Base-by-base conservation (phyloP, 2,888 invertebrate genomes). In the Agriotes lineatus region DNA sequence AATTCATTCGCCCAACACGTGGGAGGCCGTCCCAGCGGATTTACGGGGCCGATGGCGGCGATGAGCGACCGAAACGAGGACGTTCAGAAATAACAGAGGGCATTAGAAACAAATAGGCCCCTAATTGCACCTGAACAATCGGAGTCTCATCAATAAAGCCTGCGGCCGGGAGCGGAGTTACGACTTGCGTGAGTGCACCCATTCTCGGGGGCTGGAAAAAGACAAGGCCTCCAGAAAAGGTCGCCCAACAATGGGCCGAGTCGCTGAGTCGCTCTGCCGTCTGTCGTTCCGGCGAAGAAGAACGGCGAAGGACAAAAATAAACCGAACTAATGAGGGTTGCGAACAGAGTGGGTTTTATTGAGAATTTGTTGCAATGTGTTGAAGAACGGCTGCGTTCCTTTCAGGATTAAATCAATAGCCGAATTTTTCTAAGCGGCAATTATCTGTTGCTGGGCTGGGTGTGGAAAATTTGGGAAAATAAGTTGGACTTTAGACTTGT, bases 141-240 rank as follows among this genome's bases (percentile, higher is more conserved):
- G 52, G 44, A 62, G 50, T 63, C 56, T 63, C 63, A 44, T 63
- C 56, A 44, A 63, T 54, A 63, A 63, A 56, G 56, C 30, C 56
- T 18, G 30, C 14, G 33, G 54, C 20, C n/a, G 37, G 18, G 7
- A 7, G 16, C 37, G 20, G 22, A 37, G 56, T 39, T 22, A 39
- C 56, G 56, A 56, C 56, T 39, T 56, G 20, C 56, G 19, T 19
- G n/a, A 39, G 14, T 18, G 16, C 19, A 12, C 22, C 14, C 16
- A 39, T 9, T n/a, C 20, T 10, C 20, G 10, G 16, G 4, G 20
- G 56, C 22, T 20, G 12, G 10, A 56, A 56, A 56, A 56, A 39
- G 56, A 56, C 37, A 16, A 37, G 20, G 10, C 35, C 16, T 20
- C 19, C n/a, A 14, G 42, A 42, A n/a, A n/a, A n/a, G n/a, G n/a